Evolutionary conservation across 1,140 invertebrate genomes (phyloP).

Genomic region (Pseudobourletiella spinata): DNA sequence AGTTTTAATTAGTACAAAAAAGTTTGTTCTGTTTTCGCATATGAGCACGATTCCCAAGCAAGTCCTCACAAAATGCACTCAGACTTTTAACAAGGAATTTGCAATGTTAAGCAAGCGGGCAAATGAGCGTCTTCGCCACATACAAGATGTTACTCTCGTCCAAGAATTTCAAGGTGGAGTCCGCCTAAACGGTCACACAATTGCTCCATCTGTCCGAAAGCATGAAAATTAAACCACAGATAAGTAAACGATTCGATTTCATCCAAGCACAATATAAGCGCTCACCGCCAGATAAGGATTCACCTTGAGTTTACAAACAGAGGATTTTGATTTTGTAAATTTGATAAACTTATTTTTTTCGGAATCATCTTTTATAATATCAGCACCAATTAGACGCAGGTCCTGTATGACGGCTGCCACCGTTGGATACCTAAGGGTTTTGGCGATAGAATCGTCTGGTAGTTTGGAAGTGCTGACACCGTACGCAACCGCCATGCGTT

Average conservation of each 20-base stretch:
- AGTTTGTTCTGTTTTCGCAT: too few species aligned
- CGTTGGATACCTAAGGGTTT: not conserved
- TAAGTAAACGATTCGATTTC: too few species aligned
- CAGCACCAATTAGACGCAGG: not conserved
- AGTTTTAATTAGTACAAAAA: too few species aligned
- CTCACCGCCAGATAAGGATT: too few species aligned
- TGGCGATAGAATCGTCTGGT: conserved; percentile 3
- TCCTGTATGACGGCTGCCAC: not conserved
- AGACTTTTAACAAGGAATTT: too few species aligned
- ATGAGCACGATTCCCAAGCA: too few species aligned
- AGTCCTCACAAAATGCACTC: too few species aligned
- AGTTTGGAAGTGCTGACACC: conserved; percentile 23
- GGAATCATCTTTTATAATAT: not conserved
- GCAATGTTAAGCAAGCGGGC: too few species aligned
- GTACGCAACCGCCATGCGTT: conserved; percentile 16
- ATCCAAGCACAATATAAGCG: too few species aligned
- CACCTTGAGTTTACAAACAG: too few species aligned
- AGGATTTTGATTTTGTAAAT: conserved; percentile 1
- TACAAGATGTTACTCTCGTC: not conserved
- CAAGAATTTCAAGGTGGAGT: not conserved
- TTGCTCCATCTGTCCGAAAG: not conserved
- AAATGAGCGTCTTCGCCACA: too few species aligned
- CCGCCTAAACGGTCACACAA: not conserved
- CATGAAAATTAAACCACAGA: too few species aligned
- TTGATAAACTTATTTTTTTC: not conserved